These are phyloP conservation scores for Philopotamus ludificatus DNA, from an alignment of 1,140 invertebrate genomes.

Conservation along the genomic window DNA sequence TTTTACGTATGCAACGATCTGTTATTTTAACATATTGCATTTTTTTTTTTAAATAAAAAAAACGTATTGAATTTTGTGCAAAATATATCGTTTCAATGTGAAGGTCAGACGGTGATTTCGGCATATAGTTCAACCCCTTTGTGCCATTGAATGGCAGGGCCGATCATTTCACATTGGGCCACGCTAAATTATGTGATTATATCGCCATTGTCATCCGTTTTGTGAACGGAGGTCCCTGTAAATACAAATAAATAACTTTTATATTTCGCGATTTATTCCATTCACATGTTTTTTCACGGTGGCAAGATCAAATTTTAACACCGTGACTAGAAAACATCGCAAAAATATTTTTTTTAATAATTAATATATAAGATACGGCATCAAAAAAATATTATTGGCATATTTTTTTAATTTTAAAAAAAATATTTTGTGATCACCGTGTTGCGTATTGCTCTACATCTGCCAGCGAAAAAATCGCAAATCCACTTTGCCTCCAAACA, in stretches of 20 bases:
- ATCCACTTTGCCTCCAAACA: constrained; percentile 37
- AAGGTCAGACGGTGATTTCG: too few species aligned
- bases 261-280: constrained; percentile 17
- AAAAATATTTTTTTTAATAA: too few species aligned
- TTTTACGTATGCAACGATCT: neutral
- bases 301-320: neutral
- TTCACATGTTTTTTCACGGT: neutral
- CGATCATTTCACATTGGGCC: constrained; percentile 38
- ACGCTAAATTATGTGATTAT: constrained; percentile 43
- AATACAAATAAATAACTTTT: constrained; percentile 43
- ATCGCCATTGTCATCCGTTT: constrained; percentile 38
- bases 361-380: neutral
- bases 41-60: too few species aligned
- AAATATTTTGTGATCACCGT: constrained; percentile 21
- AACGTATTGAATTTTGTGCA: too few species aligned
- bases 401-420: neutral
- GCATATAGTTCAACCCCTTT: constrained; percentile 15
- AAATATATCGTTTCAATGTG: too few species aligned
- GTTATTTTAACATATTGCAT: too few species aligned
- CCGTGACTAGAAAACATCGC: neutral
- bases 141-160: constrained; percentile 21
- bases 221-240: constrained; percentile 35
- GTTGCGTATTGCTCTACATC: constrained; percentile 34
- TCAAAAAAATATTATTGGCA: neutral
- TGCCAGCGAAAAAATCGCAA: constrained; percentile 37